These are phyloP conservation scores for Pomacea maculata DNA, from an alignment of 1,140 invertebrate genomes.

Conservation along the genomic window DNA sequence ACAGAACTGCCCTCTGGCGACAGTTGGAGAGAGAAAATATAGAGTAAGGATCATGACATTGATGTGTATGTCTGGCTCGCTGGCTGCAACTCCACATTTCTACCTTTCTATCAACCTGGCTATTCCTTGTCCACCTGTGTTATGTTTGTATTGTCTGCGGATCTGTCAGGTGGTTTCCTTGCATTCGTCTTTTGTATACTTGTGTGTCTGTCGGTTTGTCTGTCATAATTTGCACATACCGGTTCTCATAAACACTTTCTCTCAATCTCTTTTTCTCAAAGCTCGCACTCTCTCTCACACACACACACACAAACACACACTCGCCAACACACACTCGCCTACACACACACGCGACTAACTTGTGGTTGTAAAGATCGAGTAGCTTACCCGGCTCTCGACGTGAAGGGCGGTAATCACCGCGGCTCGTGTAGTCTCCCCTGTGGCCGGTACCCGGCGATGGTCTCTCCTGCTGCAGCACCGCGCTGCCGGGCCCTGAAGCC, in stretches of 20 bases:
- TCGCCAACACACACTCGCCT: neutral
- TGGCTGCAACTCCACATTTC: too few relatives aligned
- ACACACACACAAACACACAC: too few relatives aligned
- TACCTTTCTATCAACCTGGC: too few relatives aligned
- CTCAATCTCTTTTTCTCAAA: conserved; percentile 4
- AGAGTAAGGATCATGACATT: too few relatives aligned
- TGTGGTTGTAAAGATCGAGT: neutral
- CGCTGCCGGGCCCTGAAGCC: neutral
- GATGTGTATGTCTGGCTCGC: too few relatives aligned
- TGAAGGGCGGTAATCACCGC: neutral
- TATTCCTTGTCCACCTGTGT: too few relatives aligned
- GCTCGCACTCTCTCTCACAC: neutral
- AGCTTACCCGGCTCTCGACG: neutral
- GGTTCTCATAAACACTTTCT: neutral
- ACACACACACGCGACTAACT: neutral
- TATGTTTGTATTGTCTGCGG: too few relatives aligned
- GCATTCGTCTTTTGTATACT: too few relatives aligned
- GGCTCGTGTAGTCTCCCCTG: neutral
- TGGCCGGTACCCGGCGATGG: neutral
- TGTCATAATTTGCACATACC: neutral
- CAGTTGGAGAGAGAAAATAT: too few relatives aligned
- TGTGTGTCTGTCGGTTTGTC: neutral
- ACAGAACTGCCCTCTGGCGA: too few relatives aligned
- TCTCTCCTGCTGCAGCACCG: neutral
- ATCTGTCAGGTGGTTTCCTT: too few relatives aligned